Percentiles rank a stretch among this genome's conserved stretches.
Evolutionary conservation across 2,888 invertebrate genomes (phyloP).

Genomic region (Parnassius mnemosyne): DNA sequence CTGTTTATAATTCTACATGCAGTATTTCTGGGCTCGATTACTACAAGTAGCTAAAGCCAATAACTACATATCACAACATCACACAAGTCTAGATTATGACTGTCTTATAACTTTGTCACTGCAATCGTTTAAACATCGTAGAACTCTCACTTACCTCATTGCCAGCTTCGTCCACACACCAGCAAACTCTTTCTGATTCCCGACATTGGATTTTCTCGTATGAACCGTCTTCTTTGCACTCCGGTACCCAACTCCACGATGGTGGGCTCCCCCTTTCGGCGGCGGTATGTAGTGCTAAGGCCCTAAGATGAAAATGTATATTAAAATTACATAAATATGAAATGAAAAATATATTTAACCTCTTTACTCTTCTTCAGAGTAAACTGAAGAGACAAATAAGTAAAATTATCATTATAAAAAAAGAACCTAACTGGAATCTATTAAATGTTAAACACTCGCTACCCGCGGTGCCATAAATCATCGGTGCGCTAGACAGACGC

Average conservation of each 20-base stretch:
- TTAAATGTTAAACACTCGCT: too few relatives aligned
- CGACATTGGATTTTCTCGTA: constrained; percentile 88
- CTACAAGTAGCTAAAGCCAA: constrained; percentile 2
- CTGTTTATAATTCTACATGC: too few relatives aligned
- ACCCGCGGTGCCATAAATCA: too few relatives aligned
- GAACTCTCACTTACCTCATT: constrained; percentile 78
- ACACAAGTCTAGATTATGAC: not conserved
- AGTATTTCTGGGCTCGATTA: too few relatives aligned
- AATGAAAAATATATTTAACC: too few relatives aligned
- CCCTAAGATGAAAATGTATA: constrained; percentile 40
- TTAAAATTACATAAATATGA: not conserved
- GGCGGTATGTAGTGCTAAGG: constrained; percentile 66
- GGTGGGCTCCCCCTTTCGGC: constrained; percentile 85
- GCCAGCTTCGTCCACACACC: constrained; percentile 90
- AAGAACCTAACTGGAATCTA: too few relatives aligned
- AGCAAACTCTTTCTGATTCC: constrained; percentile 84
- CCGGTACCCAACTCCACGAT: constrained; percentile 86
- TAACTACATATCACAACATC: not conserved
- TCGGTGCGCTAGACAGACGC: too few relatives aligned
- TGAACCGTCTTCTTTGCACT: constrained; percentile 85
- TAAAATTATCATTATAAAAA: too few relatives aligned
- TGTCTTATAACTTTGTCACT: not conserved
- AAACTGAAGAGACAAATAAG: too few relatives aligned
- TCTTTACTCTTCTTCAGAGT: too few relatives aligned
- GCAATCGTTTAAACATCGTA: not conserved